phyloP scores from a whole-genome alignment of 2,888 invertebrate species.

The Synanthedon vespiformis region DNA sequence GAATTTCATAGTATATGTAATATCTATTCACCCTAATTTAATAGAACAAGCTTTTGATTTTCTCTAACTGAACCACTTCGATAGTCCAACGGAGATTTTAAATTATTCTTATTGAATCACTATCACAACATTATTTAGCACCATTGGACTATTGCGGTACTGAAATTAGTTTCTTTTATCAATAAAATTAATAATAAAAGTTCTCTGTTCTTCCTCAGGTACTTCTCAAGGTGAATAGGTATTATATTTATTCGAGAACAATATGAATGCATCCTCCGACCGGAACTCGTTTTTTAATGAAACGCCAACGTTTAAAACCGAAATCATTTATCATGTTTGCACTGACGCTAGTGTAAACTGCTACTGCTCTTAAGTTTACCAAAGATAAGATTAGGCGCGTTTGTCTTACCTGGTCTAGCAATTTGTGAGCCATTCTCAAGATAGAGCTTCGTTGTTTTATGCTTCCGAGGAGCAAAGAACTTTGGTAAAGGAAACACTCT shows the following conservation, averaged over 20 bases:
- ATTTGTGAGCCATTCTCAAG: conserved; percentile 57
- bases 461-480: conserved; percentile 30
- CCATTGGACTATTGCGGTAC: not conserved
- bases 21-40: no score
- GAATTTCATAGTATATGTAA: no score
- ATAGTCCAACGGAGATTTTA: no score
- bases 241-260: conserved; percentile 58
- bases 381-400: conserved; percentile 63
- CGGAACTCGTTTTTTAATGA: conserved; percentile 62
- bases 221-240: conserved; percentile 71
- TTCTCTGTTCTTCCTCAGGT: conserved; percentile 67
- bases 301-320: conserved; percentile 60
- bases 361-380: conserved; percentile 66
- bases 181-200: conserved; percentile 43
- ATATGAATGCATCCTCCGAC: conserved; percentile 48
- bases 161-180: no score
- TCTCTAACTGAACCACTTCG: no score
- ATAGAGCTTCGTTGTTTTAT: conserved; percentile 59
- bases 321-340: conserved; percentile 69
- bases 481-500: conserved; percentile 32
- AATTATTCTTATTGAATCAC: conserved; percentile 48
- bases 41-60: no score
- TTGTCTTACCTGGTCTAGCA: conserved; percentile 65
- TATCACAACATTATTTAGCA: not conserved
- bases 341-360: conserved; percentile 66